phyloP scores from a whole-genome alignment of 2,113 vertebrate genomes.

The Colistium nudipinnis region DNA sequence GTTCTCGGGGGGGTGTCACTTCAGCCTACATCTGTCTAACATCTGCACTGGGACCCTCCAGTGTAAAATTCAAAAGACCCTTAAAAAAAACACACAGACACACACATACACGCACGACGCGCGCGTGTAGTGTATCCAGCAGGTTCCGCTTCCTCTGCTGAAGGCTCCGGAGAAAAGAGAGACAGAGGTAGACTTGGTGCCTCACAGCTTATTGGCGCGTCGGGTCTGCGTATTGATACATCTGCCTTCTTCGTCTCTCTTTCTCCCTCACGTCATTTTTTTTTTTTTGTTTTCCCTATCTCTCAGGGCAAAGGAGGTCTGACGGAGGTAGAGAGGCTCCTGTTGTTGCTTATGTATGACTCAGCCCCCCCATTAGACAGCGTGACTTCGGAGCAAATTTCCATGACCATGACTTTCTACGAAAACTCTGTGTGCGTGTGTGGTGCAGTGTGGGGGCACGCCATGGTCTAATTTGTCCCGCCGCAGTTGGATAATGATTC shows the following conservation, averaged over 20 bases:
- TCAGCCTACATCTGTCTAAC: conserved; percentile 36
- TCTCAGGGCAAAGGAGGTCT: conserved; percentile 40
- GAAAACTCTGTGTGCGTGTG: too few species aligned
- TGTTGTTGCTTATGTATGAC: conserved; percentile 38
- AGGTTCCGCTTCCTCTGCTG: conserved; percentile 56
- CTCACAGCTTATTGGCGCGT: conserved; percentile 45
- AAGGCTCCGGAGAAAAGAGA: conserved; percentile 50
- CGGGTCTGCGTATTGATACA: conserved; percentile 38
- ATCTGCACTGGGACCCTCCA: conserved; percentile 72
- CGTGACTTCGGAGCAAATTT: too few species aligned
- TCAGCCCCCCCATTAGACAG: conserved; percentile 29
- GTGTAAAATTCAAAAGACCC: conserved; percentile 73
- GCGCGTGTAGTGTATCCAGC: conserved; percentile 34
- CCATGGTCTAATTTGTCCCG: too few species aligned
- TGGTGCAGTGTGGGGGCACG: too few species aligned
- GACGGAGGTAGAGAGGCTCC: conserved; percentile 61
- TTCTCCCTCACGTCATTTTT: conserved; percentile 20
- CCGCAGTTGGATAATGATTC: too few species aligned
- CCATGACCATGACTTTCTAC: too few species aligned
- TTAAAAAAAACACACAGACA: conserved; percentile 33
- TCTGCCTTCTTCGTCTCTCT: conserved; percentile 48
- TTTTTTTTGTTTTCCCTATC: conserved; percentile 18
- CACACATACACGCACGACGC: too few species aligned
- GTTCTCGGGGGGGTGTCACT: conserved; percentile 15
- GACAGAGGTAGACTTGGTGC: conserved; percentile 63